A percentile compares a stretch with the other conserved stretches of the same genome.
Conservation (phyloP, 1,140 invertebrate species). For the Heliconius melpomene region DNA sequence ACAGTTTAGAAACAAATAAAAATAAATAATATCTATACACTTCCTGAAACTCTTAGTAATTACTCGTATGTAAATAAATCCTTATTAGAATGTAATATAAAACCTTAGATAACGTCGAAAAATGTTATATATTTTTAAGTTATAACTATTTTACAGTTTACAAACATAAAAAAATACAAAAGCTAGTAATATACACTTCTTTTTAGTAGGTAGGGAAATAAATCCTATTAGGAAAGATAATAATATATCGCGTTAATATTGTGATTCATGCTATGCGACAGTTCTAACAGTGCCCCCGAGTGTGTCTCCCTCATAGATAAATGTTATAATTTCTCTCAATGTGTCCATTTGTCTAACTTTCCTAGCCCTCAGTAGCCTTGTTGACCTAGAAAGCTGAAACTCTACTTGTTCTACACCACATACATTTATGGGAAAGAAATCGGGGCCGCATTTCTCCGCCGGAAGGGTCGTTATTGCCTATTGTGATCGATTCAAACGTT, state of each 20-base stretch:
- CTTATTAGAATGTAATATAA: too few species aligned
- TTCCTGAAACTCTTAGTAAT: too few species aligned
- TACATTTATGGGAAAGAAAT: conserved; percentile 61
- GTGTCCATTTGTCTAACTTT: conserved; percentile 45
- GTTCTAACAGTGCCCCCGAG: conserved; percentile 11
- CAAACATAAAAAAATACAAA: background rate
- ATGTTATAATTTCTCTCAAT: conserved; percentile 42
- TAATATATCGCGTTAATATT: background rate
- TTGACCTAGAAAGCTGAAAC: conserved; percentile 56
- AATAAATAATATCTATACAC: too few species aligned
- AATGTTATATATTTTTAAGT: too few species aligned
- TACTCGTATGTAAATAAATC: too few species aligned
- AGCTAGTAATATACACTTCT: too few species aligned
- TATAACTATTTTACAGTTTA: background rate
- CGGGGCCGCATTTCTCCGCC: conserved; percentile 52
- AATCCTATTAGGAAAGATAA: background rate
- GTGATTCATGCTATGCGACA: background rate
- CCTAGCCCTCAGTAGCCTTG: conserved; percentile 41
- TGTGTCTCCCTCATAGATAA: conserved; percentile 15
- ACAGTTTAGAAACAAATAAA: too few species aligned
- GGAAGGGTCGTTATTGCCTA: conserved; percentile 52
- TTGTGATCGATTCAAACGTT: conserved; percentile 41
- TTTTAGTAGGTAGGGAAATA: too few species aligned
- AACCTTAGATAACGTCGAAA: too few species aligned
- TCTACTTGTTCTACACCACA: conserved; percentile 49